Base-by-base conservation (phyloP, 1,140 invertebrate genomes). In the Cotesia chilonis region DNA sequence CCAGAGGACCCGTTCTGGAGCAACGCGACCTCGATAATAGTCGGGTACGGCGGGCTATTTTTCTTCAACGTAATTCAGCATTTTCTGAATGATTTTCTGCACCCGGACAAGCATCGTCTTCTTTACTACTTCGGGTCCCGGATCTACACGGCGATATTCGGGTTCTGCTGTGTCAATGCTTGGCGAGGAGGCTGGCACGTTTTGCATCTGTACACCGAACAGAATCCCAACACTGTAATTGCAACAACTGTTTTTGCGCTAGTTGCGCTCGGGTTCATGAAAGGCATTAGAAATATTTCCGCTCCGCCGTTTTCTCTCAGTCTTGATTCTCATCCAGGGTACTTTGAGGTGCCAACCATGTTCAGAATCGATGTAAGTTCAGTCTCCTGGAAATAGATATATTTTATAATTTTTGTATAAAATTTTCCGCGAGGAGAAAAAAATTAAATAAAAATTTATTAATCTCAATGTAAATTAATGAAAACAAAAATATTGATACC, bases 341-440 rank as follows among this genome's bases (percentile, higher is more conserved):
- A 95, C 85, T 96, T 95, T 80, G 90, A 92, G 64, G 92, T 95
- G 63, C 91, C 92, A 3, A 95, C 94, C 20, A 93, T 95, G 90
- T 96, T 95, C 82, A 89, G 92, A 76, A 85, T 91, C 73, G 82
- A 89, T 82, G 92, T 93, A 85, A 92, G 91, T 88, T 79, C 2
- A 17, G 17, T 28, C 28, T 28, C 28, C 28, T 28, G 28, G 3
- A 28, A 28, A 28, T 28, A 28, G 2, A 28, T 28, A 28, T 17
- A 17, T 17, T 17, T 17, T 1, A 17, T 17, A 17, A 1, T 17
- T 17, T 1, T 1, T 17, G 1, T 1, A 17, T 17, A 47, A 47
- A 47, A 10, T 9, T 47, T 9, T 10, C 5, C 2, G 41, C 10
- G 5, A 47, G 10, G 0, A 7, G 5, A 9, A 10, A 47, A 9